These are phyloP conservation scores for Tigriopus japonicus DNA, from an alignment of 1,140 invertebrate species.

Conservation along the genomic window DNA sequence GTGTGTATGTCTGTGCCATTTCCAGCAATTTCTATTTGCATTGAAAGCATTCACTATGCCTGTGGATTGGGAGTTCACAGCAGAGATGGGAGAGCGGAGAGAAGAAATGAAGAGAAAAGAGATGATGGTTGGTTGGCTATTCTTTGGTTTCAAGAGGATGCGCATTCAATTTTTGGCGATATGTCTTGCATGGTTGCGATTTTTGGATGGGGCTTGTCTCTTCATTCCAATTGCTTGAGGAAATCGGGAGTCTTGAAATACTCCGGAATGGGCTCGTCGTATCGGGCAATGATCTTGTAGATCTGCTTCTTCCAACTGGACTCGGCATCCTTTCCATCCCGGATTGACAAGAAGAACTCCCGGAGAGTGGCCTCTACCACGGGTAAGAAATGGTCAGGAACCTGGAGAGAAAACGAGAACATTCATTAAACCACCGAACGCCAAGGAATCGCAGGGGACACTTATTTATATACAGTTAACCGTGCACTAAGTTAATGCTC, in stretches of 20 bases:
- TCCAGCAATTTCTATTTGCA: too few relatives aligned
- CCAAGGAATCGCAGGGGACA: not conserved
- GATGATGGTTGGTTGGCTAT: too few relatives aligned
- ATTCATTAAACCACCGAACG: not conserved
- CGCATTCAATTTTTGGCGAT: too few relatives aligned
- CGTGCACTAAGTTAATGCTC: too few relatives aligned
- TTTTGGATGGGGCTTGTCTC: too few relatives aligned
- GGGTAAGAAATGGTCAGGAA: constrained; percentile 84
- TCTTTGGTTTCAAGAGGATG: too few relatives aligned
- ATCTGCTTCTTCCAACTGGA: constrained; percentile 99
- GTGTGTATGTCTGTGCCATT: too few relatives aligned
- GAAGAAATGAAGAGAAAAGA: too few relatives aligned
- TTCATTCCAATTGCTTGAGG: constrained; percentile 89
- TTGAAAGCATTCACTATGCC: too few relatives aligned
- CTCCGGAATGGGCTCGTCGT: constrained; percentile 95
- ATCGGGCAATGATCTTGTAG: constrained; percentile 96
- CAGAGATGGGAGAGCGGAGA: too few relatives aligned
- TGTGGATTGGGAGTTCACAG: too few relatives aligned
- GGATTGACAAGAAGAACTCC: constrained; percentile 96
- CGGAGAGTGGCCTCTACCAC: constrained; percentile 90
- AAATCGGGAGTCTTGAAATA: constrained; percentile 99
- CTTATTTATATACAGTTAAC: not conserved
- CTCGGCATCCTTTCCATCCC: constrained; percentile 82
- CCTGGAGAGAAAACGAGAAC: constrained; percentile 37
- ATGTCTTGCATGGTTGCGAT: too few relatives aligned